Evolutionary conservation across 1,140 invertebrate species (phyloP), one percentile per base, ranked within the genome.

Genomic region (Mylabris phalerata): DNA sequence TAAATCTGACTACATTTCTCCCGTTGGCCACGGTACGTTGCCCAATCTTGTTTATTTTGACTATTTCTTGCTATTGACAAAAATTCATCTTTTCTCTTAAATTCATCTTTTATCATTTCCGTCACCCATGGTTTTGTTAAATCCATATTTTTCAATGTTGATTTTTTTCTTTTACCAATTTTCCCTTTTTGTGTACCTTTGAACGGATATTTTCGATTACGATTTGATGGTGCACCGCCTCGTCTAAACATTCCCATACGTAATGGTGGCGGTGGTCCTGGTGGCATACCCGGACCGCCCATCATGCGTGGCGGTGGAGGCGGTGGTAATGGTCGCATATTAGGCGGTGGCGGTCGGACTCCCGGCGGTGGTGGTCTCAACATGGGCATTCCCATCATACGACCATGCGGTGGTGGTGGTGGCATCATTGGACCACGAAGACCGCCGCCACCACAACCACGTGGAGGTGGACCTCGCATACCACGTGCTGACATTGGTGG

Each of bases 1-100:
- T 73, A 74, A 52, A 74, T 63, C 48, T 69, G 65, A 38, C 63
- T 68, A 58, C 73, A 75, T 49, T 69, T 71, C 24, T 73, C 71
- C 25, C 71, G 64, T 57, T 74, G 73, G 25, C 68, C 67, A 52
- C 70, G 64, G 54, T 71, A 75, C 41, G 61, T 60, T 7, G 61
- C 59, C 74, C 74, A 75, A 59, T 71, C 74, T 6, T 69, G 67
- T 25, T 66, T 64, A n/a, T 59, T 69, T 38, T 70, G 65, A 9
- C 67, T 62, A 32, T 48, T 59, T 55, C 72, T 74, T 3, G 74
- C 74, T 11, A 46, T 46, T 5, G 61, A 59, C 45, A 72, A 64
- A 11, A 75, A 45, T 52, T 72, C 57, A 27, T 74, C 71, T 61
- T 75, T 75, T 49, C 67, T 72, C 3, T 46, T 46, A 59, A 72